These are phyloP conservation scores for Phasianus colchicus DNA, from an alignment of 2,113 vertebrate genomes.

Conservation along the genomic window DNA sequence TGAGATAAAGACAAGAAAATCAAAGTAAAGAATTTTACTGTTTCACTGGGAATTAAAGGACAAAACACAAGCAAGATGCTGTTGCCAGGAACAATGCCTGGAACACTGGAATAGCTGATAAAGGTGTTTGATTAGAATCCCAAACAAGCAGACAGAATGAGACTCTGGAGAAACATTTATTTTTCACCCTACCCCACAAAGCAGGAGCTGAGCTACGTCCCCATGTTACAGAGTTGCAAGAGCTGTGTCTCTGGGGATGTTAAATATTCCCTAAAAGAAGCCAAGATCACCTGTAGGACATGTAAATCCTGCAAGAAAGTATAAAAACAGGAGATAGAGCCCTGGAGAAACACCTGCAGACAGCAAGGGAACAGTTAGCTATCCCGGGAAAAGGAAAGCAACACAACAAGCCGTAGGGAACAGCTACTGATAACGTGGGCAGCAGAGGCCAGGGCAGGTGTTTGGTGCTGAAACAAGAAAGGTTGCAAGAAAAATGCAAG, in stretches of 20 bases:
- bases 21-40: conserved; percentile 60
- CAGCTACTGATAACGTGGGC: background rate
- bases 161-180: conserved; percentile 33
- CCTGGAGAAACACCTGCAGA: conserved; percentile 43
- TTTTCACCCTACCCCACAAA: conserved; percentile 35
- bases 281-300: conserved; percentile 66
- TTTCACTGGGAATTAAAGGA: conserved; percentile 58
- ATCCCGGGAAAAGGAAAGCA: conserved; percentile 43
- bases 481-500: background rate
- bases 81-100: conserved; percentile 54
- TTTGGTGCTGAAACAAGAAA: background rate
- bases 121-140: conserved; percentile 70
- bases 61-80: conserved; percentile 52
- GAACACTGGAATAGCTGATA: conserved; percentile 58
- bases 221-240: background rate
- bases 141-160: conserved; percentile 39
- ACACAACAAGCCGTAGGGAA: background rate
- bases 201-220: background rate
- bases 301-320: background rate
- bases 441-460: background rate
- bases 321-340: conserved; percentile 12
- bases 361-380: conserved; percentile 15
- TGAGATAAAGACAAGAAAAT: conserved; percentile 64
- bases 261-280: conserved; percentile 26
- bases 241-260: conserved; percentile 24